These are phyloP conservation scores for Papilio demoleus DNA, from an alignment of 2,888 invertebrate genomes.

Conservation along the genomic window DNA sequence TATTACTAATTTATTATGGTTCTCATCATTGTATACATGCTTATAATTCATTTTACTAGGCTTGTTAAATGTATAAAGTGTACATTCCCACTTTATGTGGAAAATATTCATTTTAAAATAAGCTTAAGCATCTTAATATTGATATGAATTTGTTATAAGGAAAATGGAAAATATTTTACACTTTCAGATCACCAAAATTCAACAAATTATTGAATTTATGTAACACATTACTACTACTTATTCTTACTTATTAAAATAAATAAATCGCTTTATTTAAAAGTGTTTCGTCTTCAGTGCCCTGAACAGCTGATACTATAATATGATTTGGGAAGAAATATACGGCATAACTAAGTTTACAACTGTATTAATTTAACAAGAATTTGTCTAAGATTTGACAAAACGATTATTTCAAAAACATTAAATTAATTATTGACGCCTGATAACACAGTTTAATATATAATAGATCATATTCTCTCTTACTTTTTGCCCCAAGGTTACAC, in stretches of 20 bases:
- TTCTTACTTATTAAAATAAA: neutral
- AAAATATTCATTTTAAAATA: too few relatives aligned
- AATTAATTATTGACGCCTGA: constrained; percentile 13
- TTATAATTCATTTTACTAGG: neutral
- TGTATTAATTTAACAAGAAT: neutral
- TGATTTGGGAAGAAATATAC: neutral
- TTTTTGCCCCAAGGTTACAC: constrained; percentile 50
- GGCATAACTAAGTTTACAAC: neutral
- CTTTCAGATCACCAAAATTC: too few relatives aligned
- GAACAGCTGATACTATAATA: constrained; percentile 27
- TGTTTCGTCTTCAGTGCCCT: constrained; percentile 2
- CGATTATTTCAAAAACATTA: constrained; percentile 12
- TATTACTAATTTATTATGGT: neutral
- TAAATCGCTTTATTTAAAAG: neutral
- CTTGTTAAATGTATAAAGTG: neutral
- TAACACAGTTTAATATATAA: constrained; percentile 29
- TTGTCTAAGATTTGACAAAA: constrained; percentile 1
- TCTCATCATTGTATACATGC: neutral
- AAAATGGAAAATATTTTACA: neutral
- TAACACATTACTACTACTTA: neutral
- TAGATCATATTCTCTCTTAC: constrained; percentile 46
- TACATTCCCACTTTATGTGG: neutral
- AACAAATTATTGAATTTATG: too few relatives aligned
- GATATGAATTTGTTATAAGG: neutral
- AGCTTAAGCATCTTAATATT: too few relatives aligned